These are phyloP conservation scores for Chrysomallon squamiferum DNA, from an alignment of 1,140 invertebrate genomes.

Conservation along the genomic window DNA sequence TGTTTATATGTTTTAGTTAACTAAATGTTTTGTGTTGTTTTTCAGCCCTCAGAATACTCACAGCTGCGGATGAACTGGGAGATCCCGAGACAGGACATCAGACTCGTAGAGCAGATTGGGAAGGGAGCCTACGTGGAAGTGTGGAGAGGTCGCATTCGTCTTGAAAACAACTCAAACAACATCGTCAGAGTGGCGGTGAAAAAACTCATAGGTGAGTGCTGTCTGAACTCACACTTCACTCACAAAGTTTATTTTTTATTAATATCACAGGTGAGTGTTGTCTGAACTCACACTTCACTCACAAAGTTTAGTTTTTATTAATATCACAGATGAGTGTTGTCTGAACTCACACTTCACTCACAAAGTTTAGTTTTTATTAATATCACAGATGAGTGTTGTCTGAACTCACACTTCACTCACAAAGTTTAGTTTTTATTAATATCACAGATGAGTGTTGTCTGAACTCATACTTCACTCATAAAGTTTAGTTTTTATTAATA, in stretches of 20 bases:
- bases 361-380: too few species aligned
- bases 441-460: too few species aligned
- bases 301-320: too few species aligned
- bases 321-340: conserved; percentile 39
- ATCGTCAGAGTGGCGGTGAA: conserved; percentile 52
- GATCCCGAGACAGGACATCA: conserved; percentile 48
- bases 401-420: too few species aligned
- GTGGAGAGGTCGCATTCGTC: conserved; percentile 53
- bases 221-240: too few species aligned
- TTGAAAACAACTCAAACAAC: conserved; percentile 43
- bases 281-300: too few species aligned
- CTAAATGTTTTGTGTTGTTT: background rate
- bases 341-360: too few species aligned
- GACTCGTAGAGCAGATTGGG: conserved; percentile 45
- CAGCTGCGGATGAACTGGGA: conserved; percentile 53
- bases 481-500: too few species aligned
- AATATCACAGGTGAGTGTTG: conserved; percentile 41
- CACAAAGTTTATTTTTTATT: too few species aligned
- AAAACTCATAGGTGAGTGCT: conserved; percentile 43
- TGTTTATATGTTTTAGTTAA: too few species aligned
- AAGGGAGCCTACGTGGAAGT: conserved; percentile 53
- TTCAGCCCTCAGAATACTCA: conserved; percentile 41
- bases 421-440: too few species aligned
- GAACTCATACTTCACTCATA: too few species aligned
- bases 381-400: conserved; percentile 39